Percentiles rank a stretch among this genome's conserved stretches.
Conservation (phyloP, 1,140 invertebrate species). For the Ceratosolen fusciceps region DNA sequence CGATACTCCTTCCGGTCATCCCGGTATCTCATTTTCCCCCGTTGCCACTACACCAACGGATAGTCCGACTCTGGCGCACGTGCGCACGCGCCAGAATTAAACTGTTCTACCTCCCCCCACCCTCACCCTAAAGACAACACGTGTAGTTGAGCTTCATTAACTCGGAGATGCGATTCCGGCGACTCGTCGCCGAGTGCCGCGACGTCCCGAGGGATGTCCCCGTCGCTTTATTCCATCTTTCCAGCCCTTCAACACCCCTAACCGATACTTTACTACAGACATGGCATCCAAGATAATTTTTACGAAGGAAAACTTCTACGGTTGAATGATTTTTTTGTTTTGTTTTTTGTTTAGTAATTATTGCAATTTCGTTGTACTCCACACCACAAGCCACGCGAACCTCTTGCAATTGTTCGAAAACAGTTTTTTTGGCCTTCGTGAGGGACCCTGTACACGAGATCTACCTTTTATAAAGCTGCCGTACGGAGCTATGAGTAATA, state of each 20-base stretch:
- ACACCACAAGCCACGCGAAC: not conserved
- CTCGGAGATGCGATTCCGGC: not conserved
- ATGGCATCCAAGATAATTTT: not conserved
- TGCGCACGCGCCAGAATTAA: not conserved
- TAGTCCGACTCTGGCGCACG: not conserved
- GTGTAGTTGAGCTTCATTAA: not conserved
- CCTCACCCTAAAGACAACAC: not conserved
- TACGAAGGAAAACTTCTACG: not conserved
- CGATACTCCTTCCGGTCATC: too few species aligned
- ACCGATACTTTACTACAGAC: not conserved
- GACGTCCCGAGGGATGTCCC: not conserved
- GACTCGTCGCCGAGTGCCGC: too few species aligned
- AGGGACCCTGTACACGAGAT: not conserved
- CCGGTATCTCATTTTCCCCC: too few species aligned
- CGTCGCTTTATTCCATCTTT: not conserved
- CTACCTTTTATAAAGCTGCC: not conserved
- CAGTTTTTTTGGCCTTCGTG: not conserved
- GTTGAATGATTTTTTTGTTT: too few species aligned
- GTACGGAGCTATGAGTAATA: constrained; percentile 5
- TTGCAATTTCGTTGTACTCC: not conserved
- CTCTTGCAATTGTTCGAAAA: not conserved
- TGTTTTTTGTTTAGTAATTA: too few species aligned
- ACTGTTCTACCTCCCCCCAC: not conserved
- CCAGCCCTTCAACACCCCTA: not conserved
- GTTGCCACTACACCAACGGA: not conserved